Percentiles rank a stretch among this genome's conserved stretches.
These are phyloP conservation scores for Campoplex capitator DNA, from an alignment of 2,888 invertebrate species.

Conservation along the genomic window DNA sequence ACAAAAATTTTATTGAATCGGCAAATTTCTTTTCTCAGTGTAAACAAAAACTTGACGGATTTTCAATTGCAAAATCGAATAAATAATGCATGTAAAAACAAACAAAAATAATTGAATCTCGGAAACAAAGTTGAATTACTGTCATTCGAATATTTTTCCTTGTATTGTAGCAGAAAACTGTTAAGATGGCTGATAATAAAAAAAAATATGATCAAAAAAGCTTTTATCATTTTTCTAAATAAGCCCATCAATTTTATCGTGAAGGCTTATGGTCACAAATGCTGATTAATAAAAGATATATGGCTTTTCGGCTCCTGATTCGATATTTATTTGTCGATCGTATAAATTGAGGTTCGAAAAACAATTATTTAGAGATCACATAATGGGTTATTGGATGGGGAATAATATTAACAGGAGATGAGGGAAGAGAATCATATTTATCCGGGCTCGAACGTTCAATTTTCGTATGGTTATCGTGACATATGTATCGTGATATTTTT, in stretches of 20 bases:
- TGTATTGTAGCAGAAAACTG: background rate
- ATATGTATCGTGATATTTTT: constrained; percentile 22
- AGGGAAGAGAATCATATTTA: background rate
- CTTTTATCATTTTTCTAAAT: background rate
- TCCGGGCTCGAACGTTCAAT: background rate
- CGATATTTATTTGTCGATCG: background rate
- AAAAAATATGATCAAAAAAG: background rate
- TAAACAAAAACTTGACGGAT: too few relatives aligned
- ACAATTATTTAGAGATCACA: constrained; percentile 17
- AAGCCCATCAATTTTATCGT: constrained; percentile 24
- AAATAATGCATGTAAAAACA: background rate
- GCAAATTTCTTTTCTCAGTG: too few relatives aligned
- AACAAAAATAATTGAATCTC: background rate
- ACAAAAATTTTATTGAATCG: too few relatives aligned
- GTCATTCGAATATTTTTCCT: background rate
- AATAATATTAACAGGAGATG: background rate
- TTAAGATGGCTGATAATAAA: background rate
- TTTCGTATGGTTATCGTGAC: background rate
- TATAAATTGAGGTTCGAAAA: background rate
- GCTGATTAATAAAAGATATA: background rate
- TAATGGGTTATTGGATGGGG: constrained; percentile 21
- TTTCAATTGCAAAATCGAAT: background rate
- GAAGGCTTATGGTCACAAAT: background rate
- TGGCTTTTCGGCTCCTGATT: background rate
- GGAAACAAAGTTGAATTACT: background rate